These are phyloP conservation scores for Zeuzera pyrina DNA, from an alignment of 2,888 invertebrate genomes.

Conservation along the genomic window DNA sequence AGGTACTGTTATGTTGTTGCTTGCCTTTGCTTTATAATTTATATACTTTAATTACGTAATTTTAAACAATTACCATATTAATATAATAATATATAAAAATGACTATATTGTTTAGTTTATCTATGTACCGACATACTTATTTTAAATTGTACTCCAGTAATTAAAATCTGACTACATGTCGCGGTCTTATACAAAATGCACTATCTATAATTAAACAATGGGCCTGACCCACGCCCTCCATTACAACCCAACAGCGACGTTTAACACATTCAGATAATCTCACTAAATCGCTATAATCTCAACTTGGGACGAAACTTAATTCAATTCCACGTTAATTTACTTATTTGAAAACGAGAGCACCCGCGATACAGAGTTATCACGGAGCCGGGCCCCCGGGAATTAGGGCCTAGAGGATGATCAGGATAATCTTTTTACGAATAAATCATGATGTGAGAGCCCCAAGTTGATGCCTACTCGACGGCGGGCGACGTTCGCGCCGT, in stretches of 20 bases:
- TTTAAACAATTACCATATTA: no score
- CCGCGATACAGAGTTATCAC: constrained; percentile 40
- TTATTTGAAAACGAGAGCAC: constrained; percentile 59
- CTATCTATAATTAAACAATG: constrained; percentile 65
- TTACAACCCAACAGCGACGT: constrained; percentile 52
- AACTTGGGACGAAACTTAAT: constrained; percentile 57
- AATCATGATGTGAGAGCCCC: constrained; percentile 29
- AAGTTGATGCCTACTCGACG: constrained; percentile 5
- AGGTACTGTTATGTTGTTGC: no score
- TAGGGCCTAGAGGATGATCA: constrained; percentile 36
- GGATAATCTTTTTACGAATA: constrained; percentile 57
- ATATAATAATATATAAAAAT: no score
- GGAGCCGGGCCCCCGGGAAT: constrained; percentile 34
- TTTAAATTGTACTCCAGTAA: no score
- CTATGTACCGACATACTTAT: no score
- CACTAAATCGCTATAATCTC: constrained; percentile 63
- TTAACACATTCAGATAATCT: constrained; percentile 69
- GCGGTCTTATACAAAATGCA: constrained; percentile 36
- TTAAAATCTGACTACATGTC: no score
- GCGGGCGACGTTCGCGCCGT: constrained; percentile 1
- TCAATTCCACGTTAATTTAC: constrained; percentile 66
- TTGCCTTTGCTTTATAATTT: no score
- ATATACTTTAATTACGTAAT: no score
- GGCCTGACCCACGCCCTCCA: constrained; percentile 44
- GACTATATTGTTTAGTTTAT: no score